Base-by-base conservation (phyloP, 2,113 vertebrate species). In the Sorex fumeus region DNA sequence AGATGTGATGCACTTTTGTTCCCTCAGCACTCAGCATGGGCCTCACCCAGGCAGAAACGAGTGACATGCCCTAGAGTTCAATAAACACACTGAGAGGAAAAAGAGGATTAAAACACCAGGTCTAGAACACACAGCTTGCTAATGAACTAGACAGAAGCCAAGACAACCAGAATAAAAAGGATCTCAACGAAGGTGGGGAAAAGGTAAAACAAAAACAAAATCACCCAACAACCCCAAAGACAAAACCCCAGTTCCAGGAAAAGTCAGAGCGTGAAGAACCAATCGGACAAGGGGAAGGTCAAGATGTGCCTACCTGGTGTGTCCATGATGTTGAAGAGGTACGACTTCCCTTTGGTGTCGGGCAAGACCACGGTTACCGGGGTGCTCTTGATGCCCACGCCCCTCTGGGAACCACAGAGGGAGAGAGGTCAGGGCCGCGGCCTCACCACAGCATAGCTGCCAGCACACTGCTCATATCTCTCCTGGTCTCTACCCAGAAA, bases 261-360 rank as follows among this genome's bases (percentile, higher is more conserved):
- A 7, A 40, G 11, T n/a, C 21, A 16, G 25, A 78, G 2, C 13
- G 30, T 8, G 25, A 34, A 23, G 34, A 71, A 23, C 69, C n/a
- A 8, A 19, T 8, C 12, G 18, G 53, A 53, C 18, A 12, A 53
- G 12, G 53, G 53, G 19, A 84, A 34, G 27, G 66, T 21, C 53
- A 47, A 25, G 25, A 28, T 57, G 69, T 16, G 27, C 11, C 90
- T 97, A 99, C 99, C 99, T 98, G 99, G 99, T 4, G 99, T 99
- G 96, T 99, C 99, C 97, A 99, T 99, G 97, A 99, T 98, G 97
- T 99, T 99, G 97, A 99, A 99, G 50, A 99, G 99, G 95, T 99
- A 99, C 25, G 99, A 99, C 94, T 99, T 99, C 5, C 98, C 99
- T 92, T 99, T 99, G 87, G 99, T 99, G 96, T 99, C 99, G 0